Base-by-base conservation (phyloP, 37 sponge, comb jelly and placozoan genomes). In the Theonella swinhoei region DNA sequence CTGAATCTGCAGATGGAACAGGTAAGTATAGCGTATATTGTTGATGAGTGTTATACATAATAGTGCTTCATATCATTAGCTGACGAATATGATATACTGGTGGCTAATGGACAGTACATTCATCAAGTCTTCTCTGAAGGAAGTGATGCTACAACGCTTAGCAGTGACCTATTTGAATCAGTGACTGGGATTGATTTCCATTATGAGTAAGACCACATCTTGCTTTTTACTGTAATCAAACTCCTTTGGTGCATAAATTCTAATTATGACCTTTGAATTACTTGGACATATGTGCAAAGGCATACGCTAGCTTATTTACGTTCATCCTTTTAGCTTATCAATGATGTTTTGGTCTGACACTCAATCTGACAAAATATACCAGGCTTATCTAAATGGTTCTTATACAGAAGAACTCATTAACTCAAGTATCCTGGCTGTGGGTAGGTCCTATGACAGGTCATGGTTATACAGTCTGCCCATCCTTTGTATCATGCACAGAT, bases 291-390 rank as follows among this genome's bases (percentile, higher is more conserved):
- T n/a, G n/a, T n/a, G n/a, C n/a, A n/a, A n/a, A n/a, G n/a, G n/a
- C n/a, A n/a, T n/a, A n/a, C n/a, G n/a, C n/a, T n/a, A n/a, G n/a
- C n/a, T n/a, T n/a, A n/a, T n/a, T n/a, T n/a, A n/a, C n/a, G n/a
- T n/a, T n/a, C n/a, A n/a, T 47, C 7, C 54, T 14, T 17, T 47
- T 47, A 47, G 54, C 14, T 47, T 14, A 47, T 47, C 54, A 17
- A 14, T 65, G 1, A 17, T 74, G 22, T 83, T 74, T 34, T 83
- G 84, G 84, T 83, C 75, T 11, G 84, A 83, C 42, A 63, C n/a
- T 4, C 24, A n/a, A 4, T 1, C 24, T 1, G 59, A 75, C 42
- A 5, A 40, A 32, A 64, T 83, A 22, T 75, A 41, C 76, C 64
- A 42, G 33, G 65, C 84, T 0, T 35, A 28, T 43, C 39, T 83